Base-by-base conservation (phyloP, 2,888 invertebrate species). In the Dusona sp. region DNA sequence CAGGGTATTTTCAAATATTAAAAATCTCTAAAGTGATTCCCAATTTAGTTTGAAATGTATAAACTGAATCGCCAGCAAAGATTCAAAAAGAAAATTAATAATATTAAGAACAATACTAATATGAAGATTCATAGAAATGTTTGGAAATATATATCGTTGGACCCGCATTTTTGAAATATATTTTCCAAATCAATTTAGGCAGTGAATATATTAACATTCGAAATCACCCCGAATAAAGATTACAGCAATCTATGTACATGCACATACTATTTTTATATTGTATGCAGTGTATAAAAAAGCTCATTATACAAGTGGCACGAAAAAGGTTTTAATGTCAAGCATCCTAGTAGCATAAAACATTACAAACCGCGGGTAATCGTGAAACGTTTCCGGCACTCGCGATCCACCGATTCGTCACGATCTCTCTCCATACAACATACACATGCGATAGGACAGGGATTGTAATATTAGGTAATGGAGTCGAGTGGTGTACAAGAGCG, bases 381-480 rank as follows among this genome's bases (percentile, higher is more conserved):
- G 77, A 86, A 80, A 73, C 65, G 79, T 79, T 85, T 83, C 83
- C 83, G 83, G 83, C 83, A 75, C 85, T 85, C 83, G 75, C 70
- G 70, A 70, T 54, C 85, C 36, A 65, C 67, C 70, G 79, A 83
- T 80, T 86, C 86, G 86, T 83, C 83, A 86, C 83, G 77, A 54
- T 51, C 25, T 29, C 51, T 22, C 48, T 42, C 51, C n/a, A 45
- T 79, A 38, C 68, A 25, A 42, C 48, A n/a, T 25, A 22, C 68
- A 75, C 19, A 29, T 61, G 51, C 54, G 54, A 83, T 79, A 70
- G 70, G 51, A 38, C 45, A 79, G 64, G 64, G 81, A 67, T 81
- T 67, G 74, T 79, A 74, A 78, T 82, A 86, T 83, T 86, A 78
- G 86, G 74, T 82, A 86, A 86, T 84, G 57, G 84, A 86, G 74